phyloP scores from a whole-genome alignment of 2,888 invertebrate genomes.

The Amblyjoppa fuscipennis region DNA sequence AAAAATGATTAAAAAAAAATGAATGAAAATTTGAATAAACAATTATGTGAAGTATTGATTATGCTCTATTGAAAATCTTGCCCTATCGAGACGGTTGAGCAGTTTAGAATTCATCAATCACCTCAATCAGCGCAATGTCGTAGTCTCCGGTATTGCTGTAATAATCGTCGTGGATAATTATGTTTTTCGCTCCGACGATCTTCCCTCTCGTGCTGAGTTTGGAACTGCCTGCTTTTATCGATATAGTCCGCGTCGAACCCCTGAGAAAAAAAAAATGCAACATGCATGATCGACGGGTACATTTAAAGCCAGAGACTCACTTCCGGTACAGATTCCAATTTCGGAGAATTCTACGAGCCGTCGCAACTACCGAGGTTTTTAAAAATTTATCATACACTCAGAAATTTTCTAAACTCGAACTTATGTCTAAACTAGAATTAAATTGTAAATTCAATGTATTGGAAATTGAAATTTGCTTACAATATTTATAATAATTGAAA shows the following conservation, averaged over 20 bases:
- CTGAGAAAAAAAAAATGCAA: slow-evolving; percentile 46
- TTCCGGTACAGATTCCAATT: neutral
- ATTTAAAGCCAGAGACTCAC: neutral
- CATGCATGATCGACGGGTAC: neutral
- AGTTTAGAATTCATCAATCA: slow-evolving; percentile 26
- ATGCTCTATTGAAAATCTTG: neutral
- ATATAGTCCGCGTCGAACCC: slow-evolving; percentile 57
- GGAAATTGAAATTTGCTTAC: too few relatives aligned
- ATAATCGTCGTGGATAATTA: slow-evolving; percentile 77
- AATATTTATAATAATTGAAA: too few relatives aligned
- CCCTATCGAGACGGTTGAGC: neutral
- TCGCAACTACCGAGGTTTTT: neutral
- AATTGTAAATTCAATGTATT: too few relatives aligned
- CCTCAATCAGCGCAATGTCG: slow-evolving; percentile 80
- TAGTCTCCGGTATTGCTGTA: slow-evolving; percentile 74
- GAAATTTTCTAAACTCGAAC: neutral
- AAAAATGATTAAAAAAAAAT: neutral
- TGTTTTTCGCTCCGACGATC: slow-evolving; percentile 68
- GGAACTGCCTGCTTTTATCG: slow-evolving; percentile 72
- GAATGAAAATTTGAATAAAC: neutral
- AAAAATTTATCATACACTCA: neutral
- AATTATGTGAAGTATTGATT: neutral
- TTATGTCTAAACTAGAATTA: neutral
- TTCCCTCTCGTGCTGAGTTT: slow-evolving; percentile 70
- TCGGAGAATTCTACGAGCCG: neutral